Base-by-base conservation (phyloP, 2,113 vertebrate species). In the Pangasianodon gigas region DNA sequence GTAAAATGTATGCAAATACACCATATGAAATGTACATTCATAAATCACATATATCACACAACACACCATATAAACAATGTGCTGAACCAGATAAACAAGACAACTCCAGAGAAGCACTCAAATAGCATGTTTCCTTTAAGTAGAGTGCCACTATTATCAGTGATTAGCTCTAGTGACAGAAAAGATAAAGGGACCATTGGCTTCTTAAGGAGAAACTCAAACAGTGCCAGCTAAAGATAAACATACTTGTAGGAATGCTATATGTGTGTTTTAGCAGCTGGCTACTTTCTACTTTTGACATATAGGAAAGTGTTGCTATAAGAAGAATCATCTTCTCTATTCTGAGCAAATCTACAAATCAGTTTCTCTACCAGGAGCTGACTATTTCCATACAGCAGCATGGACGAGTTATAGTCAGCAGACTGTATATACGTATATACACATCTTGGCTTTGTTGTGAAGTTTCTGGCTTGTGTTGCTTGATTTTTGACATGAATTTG, bases 121-220 rank as follows among this genome's bases (percentile, higher is more conserved):
- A 65, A 77, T 37, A 37, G 60, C 60, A 48, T 89, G 69, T 75
- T 84, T 89, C 84, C 82, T 85, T 51, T 85, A 29, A 29, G 52
- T 44, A 41, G 37, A 88, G 32, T 54, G 86, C n/a, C 32, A 71
- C 51, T 37, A 67, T 81, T 88, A 86, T 86, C 84, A 60, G 48
- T 71, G 60, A 85, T 86, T 71, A 81, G 58, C 84, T 91, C 84
- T n/a, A 60, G 62, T 79, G 71, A 60, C 46, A 54, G 54, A 77
- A 84, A 67, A 79, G 90, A 91, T 91, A 87, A 91, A 91, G 37
- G 2, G 48, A 74, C 67, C 71, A 56, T 88, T 89, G 86, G 32
- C 74, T 62, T 86, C 81, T 85, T 69, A 69, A 85, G 74, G 60
- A 88, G 87, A 51, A 86, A 52, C 41, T 54, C 32, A 84, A 24